Conservation (phyloP, 2,888 invertebrate species). For the Drosophila melanosoma region DNA sequence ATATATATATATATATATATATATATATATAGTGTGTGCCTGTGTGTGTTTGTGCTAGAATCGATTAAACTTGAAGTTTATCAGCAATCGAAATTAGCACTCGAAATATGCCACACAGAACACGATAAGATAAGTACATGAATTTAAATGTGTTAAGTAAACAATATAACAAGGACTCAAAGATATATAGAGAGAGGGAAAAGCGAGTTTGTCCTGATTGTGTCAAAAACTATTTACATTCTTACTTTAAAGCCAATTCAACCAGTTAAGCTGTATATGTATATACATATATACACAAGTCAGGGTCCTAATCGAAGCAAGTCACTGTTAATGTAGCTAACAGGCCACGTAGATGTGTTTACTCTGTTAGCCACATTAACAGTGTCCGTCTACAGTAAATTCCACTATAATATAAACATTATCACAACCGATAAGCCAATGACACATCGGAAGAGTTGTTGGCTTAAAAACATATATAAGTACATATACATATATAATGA, state of each 20-base stretch:
- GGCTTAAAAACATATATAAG: slow-evolving; percentile 10
- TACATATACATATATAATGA: background rate
- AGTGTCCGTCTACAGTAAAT: slow-evolving; percentile 2
- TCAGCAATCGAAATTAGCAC: slow-evolving; percentile 15
- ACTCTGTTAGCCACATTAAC: background rate
- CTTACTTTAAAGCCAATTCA: slow-evolving; percentile 16
- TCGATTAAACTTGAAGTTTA: slow-evolving; percentile 32
- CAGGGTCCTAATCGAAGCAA: background rate
- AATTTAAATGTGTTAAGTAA: slow-evolving; percentile 35
- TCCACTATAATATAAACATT: slow-evolving; percentile 49
- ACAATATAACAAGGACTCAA: background rate
- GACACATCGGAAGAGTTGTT: slow-evolving; percentile 12
- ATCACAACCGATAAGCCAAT: slow-evolving; percentile 67
- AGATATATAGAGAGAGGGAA: background rate
- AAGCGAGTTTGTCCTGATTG: background rate
- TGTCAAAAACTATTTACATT: slow-evolving; percentile 27
- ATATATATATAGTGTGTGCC: slow-evolving; percentile 6
- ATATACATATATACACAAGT: background rate
- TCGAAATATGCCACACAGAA: slow-evolving; percentile 34
- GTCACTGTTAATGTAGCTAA: background rate
- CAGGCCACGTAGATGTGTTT: background rate
- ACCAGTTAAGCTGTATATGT: slow-evolving; percentile 12
- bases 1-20: slow-evolving; percentile 38
- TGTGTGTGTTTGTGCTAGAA: slow-evolving; percentile 13
- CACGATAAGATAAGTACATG: slow-evolving; percentile 56